phyloP scores from a whole-genome alignment of 2,797 vertebrate species.

The Eulemur rubriventer region DNA sequence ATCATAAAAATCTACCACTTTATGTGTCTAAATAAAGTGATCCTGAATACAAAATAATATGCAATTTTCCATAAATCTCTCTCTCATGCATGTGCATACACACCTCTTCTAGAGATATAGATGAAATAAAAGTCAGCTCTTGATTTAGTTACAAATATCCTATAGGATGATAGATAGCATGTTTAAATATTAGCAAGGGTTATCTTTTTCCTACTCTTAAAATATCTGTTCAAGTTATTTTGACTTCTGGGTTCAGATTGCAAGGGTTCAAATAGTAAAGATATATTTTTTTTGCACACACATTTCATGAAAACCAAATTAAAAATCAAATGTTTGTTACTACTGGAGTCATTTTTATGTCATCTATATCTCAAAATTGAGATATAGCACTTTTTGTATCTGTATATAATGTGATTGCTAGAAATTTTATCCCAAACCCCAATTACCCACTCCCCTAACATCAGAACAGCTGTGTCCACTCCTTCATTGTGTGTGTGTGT shows the following conservation, averaged over 20 bases:
- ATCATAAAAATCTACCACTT: not conserved
- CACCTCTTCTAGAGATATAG: not conserved
- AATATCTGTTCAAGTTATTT: constrained; percentile 6
- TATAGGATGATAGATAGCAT: not conserved
- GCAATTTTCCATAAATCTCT: not conserved
- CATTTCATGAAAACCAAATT: not conserved
- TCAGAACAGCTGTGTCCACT: not conserved
- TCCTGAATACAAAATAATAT: not conserved
- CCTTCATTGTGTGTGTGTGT: not conserved
- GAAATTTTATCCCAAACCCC: not conserved
- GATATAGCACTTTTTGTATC: not conserved
- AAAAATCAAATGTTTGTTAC: constrained; percentile 1
- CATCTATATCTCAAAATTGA: not conserved
- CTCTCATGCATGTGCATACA: not conserved
- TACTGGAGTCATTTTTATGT: not conserved
- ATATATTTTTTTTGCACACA: not conserved
- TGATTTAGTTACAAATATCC: not conserved
- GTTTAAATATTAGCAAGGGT: not conserved
- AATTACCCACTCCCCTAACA: not conserved
- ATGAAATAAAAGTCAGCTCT: not conserved
- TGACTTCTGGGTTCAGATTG: not conserved
- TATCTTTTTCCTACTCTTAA: not conserved
- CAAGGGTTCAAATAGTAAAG: not conserved
- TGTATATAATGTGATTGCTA: not conserved
- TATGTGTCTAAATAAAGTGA: not conserved